Evolutionary conservation across 2,888 invertebrate species (phyloP), one percentile per base, ranked within the genome.

Genomic region (Tineola bisselliella): DNA sequence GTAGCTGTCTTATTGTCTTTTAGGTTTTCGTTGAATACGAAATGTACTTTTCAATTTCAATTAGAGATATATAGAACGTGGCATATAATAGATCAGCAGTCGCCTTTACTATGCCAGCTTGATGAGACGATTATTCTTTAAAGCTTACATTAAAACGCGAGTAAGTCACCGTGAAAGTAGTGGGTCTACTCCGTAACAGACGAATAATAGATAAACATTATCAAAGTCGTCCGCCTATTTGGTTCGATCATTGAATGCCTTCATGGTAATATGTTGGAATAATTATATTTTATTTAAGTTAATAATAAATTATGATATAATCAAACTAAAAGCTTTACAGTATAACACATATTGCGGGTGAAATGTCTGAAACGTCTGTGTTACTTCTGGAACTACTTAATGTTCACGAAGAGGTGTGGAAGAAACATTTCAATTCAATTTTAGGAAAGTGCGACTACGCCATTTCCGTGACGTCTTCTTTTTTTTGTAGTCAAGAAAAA

Each of bases 391-490:
- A 48, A 48, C 48, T 48, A 48, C 13, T 48, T 44, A 44, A 44
- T 44, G 44, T 11, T 5, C 48, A 48, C 48, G 48, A 15, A 48
- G 48, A 48, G 48, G 48, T 48, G 48, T 48, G 48, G 48, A 48
- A 48, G 17, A 48, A 17, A 48, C 17, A 48, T 17, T 38, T 48
- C 48, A 48, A 48, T 48, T 48, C 48, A 48, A 48, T 48, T 48
- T 48, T 48, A 13, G 48, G 48, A 48, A 48, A 48, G 48, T 48
- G 48, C 48, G 13, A 17, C 15, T 48, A 48, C 17, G 15, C 48
- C 15, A 48, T 48, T 48, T 48, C 48, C 48, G 48, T 17, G 15
- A 48, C 38, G 48, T 48, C 15, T 15, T 48, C n/a, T 48, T 48
- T 17, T 48, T 15, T 48, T 48, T 15, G 3, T 43, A 43, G 3